phyloP scores from a whole-genome alignment of 1,140 invertebrate genomes.

The Galleria mellonella region DNA sequence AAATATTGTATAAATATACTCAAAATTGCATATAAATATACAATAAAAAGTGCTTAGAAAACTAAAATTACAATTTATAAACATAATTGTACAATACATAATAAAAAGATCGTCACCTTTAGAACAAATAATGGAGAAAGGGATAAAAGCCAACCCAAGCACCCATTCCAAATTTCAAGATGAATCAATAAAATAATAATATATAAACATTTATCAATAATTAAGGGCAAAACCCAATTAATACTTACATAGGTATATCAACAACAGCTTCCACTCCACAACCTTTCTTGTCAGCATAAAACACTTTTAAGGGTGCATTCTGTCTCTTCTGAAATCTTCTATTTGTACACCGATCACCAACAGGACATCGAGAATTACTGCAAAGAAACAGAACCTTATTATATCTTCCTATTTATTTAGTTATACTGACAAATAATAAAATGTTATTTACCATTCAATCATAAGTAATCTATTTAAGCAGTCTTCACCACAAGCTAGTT shows the following conservation, averaged over 20 bases:
- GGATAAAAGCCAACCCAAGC: too few species aligned
- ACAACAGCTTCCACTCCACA: constrained; percentile 90
- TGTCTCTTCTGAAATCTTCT: constrained; percentile 93
- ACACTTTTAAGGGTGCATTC: constrained; percentile 90
- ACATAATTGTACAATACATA: too few species aligned
- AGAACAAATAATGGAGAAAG: too few species aligned
- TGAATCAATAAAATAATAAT: too few species aligned
- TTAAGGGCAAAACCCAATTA: too few species aligned
- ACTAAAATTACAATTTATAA: too few species aligned
- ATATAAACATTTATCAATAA: too few species aligned
- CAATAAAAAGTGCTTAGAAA: too few species aligned
- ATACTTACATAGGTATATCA: constrained; percentile 83
- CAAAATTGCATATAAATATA: too few species aligned
- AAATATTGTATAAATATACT: too few species aligned
- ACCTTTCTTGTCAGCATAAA: constrained; percentile 95
- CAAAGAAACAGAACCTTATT: constrained; percentile 26
- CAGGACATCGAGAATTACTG: constrained; percentile 91
- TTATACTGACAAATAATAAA: constrained; percentile 1
- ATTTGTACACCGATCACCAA: constrained; percentile 93
- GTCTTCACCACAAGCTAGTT: constrained; percentile 94
- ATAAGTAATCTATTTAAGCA: constrained; percentile 97
- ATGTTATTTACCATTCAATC: constrained; percentile 92
- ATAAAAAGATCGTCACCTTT: too few species aligned
- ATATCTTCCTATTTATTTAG: background rate
- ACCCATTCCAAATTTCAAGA: too few species aligned